A percentile compares a stretch with the other conserved stretches of the same genome.
These are phyloP conservation scores for Ectemnius cavifrons DNA, from an alignment of 2,888 invertebrate genomes.

Conservation along the genomic window DNA sequence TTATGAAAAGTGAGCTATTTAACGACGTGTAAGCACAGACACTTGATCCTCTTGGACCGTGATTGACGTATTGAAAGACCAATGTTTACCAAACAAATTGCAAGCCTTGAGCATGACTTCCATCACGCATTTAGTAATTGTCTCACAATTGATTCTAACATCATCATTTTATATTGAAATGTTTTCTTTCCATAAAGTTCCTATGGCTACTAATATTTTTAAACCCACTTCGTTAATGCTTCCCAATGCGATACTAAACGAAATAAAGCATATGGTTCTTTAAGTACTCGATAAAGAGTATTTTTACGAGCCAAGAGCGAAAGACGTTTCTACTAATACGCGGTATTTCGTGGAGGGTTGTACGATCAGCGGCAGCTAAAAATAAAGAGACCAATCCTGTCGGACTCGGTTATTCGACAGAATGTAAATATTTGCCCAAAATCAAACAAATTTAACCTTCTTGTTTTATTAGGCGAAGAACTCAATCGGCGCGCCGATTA, in stretches of 20 bases:
- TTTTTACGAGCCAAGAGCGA: constrained; percentile 27
- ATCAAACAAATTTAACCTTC: constrained; percentile 35
- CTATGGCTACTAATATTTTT: background rate
- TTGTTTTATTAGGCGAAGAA: background rate
- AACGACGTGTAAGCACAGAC: background rate
- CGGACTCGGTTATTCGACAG: constrained; percentile 32
- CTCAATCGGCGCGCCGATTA: background rate
- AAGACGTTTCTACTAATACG: constrained; percentile 25
- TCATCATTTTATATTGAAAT: too few species aligned
- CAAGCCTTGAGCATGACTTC: background rate
- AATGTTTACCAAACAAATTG: background rate
- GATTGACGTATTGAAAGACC: background rate
- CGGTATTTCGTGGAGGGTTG: constrained; percentile 22
- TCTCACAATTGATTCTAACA: too few species aligned
- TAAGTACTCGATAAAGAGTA: constrained; percentile 2
- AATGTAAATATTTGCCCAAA: constrained; percentile 39
- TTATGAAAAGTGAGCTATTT: constrained; percentile 2
- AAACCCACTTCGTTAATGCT: background rate
- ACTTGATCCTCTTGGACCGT: background rate
- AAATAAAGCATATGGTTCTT: background rate
- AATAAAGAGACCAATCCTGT: constrained; percentile 48
- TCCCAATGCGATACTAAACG: background rate
- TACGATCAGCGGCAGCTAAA: constrained; percentile 53
- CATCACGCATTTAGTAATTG: too few species aligned
- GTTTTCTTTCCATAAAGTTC: too few species aligned